Conservation (phyloP, 2,113 vertebrate species). For the Corydoras sp. region DNA sequence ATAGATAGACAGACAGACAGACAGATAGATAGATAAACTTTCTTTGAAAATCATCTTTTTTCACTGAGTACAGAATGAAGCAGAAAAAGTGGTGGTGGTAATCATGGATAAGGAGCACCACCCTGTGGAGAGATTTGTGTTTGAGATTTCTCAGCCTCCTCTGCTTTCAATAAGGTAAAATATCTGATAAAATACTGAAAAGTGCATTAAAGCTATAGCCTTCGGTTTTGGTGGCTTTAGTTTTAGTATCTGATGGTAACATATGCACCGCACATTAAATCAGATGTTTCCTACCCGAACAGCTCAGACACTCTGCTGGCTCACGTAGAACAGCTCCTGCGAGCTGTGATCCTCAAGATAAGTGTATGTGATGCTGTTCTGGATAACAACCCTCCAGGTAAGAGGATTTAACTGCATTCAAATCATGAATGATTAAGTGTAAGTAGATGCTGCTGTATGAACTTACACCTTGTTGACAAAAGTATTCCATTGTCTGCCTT, state of each 20-base stretch:
- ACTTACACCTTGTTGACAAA: too few species aligned
- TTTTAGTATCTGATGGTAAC: background rate
- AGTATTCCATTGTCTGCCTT: too few species aligned
- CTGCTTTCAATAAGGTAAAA: slow-evolving; percentile 86
- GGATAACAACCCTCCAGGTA: slow-evolving; percentile 95
- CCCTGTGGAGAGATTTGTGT: slow-evolving; percentile 96
- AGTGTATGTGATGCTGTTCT: slow-evolving; percentile 94
- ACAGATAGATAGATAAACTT: too few species aligned
- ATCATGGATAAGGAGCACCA: slow-evolving; percentile 98
- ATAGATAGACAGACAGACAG: too few species aligned
- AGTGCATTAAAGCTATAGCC: too few species aligned
- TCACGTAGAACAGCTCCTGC: slow-evolving; percentile 89
- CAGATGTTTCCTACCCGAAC: background rate
- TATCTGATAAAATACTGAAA: background rate
- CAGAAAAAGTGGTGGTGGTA: slow-evolving; percentile 94
- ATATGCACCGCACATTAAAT: too few species aligned
- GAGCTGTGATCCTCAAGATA: slow-evolving; percentile 96
- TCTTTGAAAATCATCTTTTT: background rate
- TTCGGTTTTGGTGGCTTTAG: background rate
- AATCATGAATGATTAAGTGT: too few species aligned
- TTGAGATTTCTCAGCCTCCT: slow-evolving; percentile 93
- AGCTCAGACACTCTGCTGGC: slow-evolving; percentile 89
- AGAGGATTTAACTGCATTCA: background rate
- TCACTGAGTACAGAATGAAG: slow-evolving; percentile 77
- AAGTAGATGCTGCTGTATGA: background rate